These are phyloP conservation scores for Nephrotoma guestfalica DNA, from an alignment of 2,888 invertebrate genomes.

Conservation along the genomic window DNA sequence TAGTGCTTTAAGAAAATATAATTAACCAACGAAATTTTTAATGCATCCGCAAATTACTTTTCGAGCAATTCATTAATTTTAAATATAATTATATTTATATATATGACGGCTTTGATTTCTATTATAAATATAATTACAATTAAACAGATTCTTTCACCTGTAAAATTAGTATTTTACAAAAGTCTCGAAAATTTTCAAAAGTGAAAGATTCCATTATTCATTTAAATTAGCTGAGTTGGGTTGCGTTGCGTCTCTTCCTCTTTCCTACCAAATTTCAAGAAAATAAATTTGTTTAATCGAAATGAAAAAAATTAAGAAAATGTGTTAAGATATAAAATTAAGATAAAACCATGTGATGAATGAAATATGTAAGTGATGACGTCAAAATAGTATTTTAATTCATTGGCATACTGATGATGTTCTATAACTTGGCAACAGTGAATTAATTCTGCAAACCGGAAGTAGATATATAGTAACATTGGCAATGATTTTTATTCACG, in stretches of 20 bases:
- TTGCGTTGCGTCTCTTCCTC: neutral
- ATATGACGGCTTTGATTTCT: neutral
- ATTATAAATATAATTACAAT: neutral
- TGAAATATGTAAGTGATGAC: neutral
- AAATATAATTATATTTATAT: neutral
- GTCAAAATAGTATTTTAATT: neutral
- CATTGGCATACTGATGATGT: neutral
- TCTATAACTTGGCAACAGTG: neutral
- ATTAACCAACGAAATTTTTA: neutral
- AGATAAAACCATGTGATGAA: neutral
- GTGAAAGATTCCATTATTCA: neutral
- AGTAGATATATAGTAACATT: too few relatives aligned
- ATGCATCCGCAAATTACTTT: neutral
- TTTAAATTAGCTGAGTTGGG: neutral
- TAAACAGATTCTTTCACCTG: neutral
- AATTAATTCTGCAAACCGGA: too few relatives aligned
- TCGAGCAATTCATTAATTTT: neutral
- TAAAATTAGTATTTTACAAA: neutral
- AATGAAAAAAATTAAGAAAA: neutral
- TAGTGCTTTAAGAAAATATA: neutral
- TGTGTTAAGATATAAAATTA: neutral
- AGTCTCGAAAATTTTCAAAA: neutral
- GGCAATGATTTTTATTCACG: too few relatives aligned
- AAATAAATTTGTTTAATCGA: neutral
- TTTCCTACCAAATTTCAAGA: neutral